These are phyloP conservation scores for Drosophila multiciliata DNA, from an alignment of 2,888 invertebrate genomes.

Conservation along the genomic window DNA sequence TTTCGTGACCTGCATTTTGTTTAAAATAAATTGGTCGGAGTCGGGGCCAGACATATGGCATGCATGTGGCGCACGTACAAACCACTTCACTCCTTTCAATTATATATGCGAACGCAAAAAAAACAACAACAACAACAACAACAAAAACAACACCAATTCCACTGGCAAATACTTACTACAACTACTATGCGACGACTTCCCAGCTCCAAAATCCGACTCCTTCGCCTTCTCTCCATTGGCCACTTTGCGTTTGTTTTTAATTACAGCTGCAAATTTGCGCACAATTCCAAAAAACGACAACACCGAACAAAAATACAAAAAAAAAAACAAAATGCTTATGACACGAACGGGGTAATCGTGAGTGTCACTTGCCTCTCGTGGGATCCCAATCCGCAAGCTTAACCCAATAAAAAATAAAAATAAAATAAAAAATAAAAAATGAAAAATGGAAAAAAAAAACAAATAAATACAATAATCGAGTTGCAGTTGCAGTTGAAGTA, in stretches of 20 bases:
- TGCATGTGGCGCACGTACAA: conserved; percentile 80
- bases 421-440: not conserved
- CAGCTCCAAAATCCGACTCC: conserved; percentile 18
- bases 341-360: conserved; percentile 60
- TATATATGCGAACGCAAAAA: conserved; percentile 67
- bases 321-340: conserved; percentile 50
- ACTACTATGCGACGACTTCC: conserved; percentile 4
- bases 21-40: conserved; percentile 76
- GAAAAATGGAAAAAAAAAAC: too few relatives aligned
- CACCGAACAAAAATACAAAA: not conserved
- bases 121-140: too few relatives aligned
- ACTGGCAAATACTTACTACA: too few relatives aligned
- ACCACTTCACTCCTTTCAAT: conserved; percentile 78
- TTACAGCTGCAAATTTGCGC: conserved; percentile 60
- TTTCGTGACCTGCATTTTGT: conserved; percentile 80
- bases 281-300: not conserved
- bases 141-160: too few relatives aligned
- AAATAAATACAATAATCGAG: not conserved
- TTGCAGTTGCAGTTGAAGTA: not conserved
- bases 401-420: conserved; percentile 13
- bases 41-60: conserved; percentile 69
- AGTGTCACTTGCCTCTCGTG: conserved; percentile 58
- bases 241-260: conserved; percentile 59
- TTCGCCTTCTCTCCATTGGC: conserved; percentile 10
- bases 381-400: conserved; percentile 36